phyloP scores from a whole-genome alignment of 37 sponge, comb jelly and placozoan species.

The Geodia barretti region DNA sequence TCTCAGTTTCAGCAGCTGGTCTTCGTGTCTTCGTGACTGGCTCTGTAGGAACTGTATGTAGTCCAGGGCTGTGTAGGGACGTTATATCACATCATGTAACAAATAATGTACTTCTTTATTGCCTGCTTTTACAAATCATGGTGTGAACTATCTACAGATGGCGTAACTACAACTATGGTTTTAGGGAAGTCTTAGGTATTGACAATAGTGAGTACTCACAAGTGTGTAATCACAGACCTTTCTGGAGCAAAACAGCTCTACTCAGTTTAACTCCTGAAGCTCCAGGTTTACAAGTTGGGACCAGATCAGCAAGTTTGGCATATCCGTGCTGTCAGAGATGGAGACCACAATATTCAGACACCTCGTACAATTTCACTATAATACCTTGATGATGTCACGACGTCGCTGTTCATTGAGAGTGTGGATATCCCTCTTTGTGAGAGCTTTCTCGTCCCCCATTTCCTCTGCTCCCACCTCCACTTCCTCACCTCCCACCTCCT shows the following conservation, averaged over 20 bases:
- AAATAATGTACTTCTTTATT: too few species aligned
- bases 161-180: too few species aligned
- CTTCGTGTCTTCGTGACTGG: slow-evolving; percentile 45
- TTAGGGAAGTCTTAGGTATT: too few species aligned
- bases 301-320: slow-evolving; percentile 52
- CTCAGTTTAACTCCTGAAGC: slow-evolving; percentile 73
- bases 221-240: slow-evolving; percentile 50
- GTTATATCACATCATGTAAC: background rate
- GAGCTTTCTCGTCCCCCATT: slow-evolving; percentile 11
- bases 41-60: slow-evolving; percentile 67
- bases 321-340: slow-evolving; percentile 51
- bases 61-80: slow-evolving; percentile 60
- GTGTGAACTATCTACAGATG: too few species aligned
- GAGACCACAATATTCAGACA: background rate
- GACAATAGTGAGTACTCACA: too few species aligned
- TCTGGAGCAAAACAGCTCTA: slow-evolving; percentile 81
- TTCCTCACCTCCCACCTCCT: slow-evolving; percentile 23
- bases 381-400: slow-evolving; percentile 81
- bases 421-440: slow-evolving; percentile 80
- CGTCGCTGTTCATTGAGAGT: slow-evolving; percentile 86
- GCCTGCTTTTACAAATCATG: too few species aligned
- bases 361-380: background rate
- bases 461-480: slow-evolving; percentile 34
- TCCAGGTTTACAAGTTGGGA: slow-evolving; percentile 66
- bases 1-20: slow-evolving; percentile 59